Evolutionary conservation across 2,113 vertebrate species (phyloP), one percentile per base, ranked within the genome.

Genomic region (Sinocyclocheilus anshuiensis): DNA sequence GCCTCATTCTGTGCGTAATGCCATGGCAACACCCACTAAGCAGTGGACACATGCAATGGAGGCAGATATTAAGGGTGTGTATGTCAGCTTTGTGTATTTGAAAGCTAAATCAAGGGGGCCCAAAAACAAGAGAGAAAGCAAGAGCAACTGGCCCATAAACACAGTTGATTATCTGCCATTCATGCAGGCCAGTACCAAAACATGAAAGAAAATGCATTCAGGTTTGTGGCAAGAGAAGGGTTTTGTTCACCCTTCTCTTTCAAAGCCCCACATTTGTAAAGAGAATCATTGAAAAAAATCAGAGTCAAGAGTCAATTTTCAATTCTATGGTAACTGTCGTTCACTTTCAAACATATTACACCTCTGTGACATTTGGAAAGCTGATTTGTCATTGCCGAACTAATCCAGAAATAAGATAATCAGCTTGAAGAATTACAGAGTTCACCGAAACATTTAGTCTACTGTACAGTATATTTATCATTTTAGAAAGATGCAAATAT

Each of bases 21-120:
- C 93, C 94, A 93, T 89, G 94, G 94, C 90, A 94, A 96, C 90
- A 91, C 92, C 93, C 89, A 94, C 91, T 94, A 89, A 93, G 91
- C 92, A 87, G 90, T 88, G 77, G 76, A 86, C 89, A 91, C 89
- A 92, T 93, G 91, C 81, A 90, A 89, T 89, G 86, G 88, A 89
- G 88, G 90, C 83, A 81, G 91, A 65, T 82, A 88, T 87, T 59
- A 20, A 79, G 88, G 83, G 88, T 87, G 87, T 20, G 77, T 87
- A 85, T 78, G 10, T 4, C 24, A 85, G 15, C 74, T 87, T 76
- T 88, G 88, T 20, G 45, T 48, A 71, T 84, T 82, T 80, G 78
- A 77, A 63, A 61, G 67, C 15, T 29, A 29, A 81, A 57, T 67
- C 39, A 75, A n/a, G 18, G 81, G 79, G 79, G 45, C 86, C 84